These are phyloP conservation scores for Lamellibrachia satsuma DNA, from an alignment of 2,888 invertebrate species.

Conservation along the genomic window DNA sequence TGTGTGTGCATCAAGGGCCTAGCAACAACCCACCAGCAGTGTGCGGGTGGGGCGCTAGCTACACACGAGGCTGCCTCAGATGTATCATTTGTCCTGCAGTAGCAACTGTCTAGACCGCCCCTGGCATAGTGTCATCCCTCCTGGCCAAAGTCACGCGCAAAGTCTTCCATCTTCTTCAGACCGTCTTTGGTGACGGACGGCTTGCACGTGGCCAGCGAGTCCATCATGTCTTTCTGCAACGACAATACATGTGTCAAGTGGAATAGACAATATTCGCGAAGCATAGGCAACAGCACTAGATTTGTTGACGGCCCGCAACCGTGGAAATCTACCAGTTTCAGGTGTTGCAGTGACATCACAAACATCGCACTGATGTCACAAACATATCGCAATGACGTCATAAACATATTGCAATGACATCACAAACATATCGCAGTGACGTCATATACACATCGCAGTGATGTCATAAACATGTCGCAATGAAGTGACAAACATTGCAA, in stretches of 20 bases:
- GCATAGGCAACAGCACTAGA: no score
- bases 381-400: no score
- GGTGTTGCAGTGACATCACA: no score
- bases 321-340: no score
- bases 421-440: no score
- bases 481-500: no score
- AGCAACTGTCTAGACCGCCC: background rate
- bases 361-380: no score
- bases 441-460: no score
- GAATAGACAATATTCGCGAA: background rate
- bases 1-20: background rate
- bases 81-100: background rate
- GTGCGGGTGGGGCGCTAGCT: background rate
- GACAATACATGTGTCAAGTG: constrained; percentile 27
- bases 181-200: constrained; percentile 98
- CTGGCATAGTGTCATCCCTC: constrained; percentile 75
- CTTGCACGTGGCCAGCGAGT: constrained; percentile 91
- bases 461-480: no score
- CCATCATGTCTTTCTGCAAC: constrained; percentile 83
- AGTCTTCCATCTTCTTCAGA: constrained; percentile 89
- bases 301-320: no score
- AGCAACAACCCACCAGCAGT: background rate
- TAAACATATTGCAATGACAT: no score
- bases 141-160: constrained; percentile 98
- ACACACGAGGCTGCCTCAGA: background rate